phyloP scores from a whole-genome alignment of 2,113 vertebrate genomes.

The Lophius piscatorius region DNA sequence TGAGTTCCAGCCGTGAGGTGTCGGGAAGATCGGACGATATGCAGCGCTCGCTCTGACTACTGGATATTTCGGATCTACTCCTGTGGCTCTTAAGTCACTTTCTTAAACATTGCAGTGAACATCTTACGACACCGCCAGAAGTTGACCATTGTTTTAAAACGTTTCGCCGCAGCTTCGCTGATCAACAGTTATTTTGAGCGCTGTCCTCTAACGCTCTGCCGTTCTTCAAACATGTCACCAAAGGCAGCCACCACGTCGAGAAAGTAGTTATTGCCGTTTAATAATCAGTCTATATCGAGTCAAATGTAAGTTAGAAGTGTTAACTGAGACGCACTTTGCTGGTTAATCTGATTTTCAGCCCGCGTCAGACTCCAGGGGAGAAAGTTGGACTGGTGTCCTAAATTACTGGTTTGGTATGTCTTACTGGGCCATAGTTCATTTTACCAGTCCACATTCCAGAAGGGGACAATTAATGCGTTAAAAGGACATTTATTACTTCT shows the following conservation, averaged over 20 bases:
- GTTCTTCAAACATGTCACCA: constrained; percentile 36
- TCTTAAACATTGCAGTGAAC: constrained; percentile 4
- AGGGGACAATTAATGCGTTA: constrained; percentile 34
- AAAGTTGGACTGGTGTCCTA: constrained; percentile 63
- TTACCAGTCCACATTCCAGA: not conserved
- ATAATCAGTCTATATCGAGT: constrained; percentile 35
- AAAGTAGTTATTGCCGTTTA: constrained; percentile 39
- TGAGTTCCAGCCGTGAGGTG: constrained; percentile 32
- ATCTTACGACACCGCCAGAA: not conserved
- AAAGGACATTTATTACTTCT: not conserved
- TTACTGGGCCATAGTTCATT: not conserved
- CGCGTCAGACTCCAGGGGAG: constrained; percentile 46
- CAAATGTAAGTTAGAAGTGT: constrained; percentile 7
- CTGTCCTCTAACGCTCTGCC: constrained; percentile 24
- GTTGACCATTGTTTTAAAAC: constrained; percentile 3
- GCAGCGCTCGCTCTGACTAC: constrained; percentile 31
- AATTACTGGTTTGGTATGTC: constrained; percentile 35
- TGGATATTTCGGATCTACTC: constrained; percentile 29
- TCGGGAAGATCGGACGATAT: constrained; percentile 38
- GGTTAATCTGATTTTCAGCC: constrained; percentile 36
- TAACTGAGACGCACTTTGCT: not conserved
- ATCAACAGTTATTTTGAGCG: constrained; percentile 15
- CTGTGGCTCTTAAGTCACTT: constrained; percentile 29
- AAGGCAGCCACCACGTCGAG: constrained; percentile 4
- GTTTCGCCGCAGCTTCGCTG: not conserved